Conservation (phyloP, 2,888 invertebrate genomes). For the Cremastinae sp. region DNA sequence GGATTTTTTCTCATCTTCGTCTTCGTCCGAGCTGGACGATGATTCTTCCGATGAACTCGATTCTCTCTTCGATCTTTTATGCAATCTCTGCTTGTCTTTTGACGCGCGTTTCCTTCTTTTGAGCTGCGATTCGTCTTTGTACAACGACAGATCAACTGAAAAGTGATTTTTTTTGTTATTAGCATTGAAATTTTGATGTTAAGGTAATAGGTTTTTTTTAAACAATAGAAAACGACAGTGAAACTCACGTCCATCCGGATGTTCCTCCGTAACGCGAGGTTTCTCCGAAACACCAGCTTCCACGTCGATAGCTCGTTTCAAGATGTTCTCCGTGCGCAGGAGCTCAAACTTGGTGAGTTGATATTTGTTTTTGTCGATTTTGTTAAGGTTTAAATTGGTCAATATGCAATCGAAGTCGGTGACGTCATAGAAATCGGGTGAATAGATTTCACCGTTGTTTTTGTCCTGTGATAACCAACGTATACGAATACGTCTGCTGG, state of each 20-base stretch:
- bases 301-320: constrained; percentile 90
- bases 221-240: constrained; percentile 24
- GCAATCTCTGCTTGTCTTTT: constrained; percentile 77
- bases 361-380: constrained; percentile 87
- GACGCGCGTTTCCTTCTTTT: constrained; percentile 82
- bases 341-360: constrained; percentile 88
- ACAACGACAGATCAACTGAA: constrained; percentile 91
- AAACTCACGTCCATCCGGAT: constrained; percentile 91
- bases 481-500: constrained; percentile 91
- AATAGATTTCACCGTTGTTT: constrained; percentile 87
- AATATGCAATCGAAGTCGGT: constrained; percentile 95
- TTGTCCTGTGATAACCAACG: constrained; percentile 93
- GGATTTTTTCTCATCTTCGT: constrained; percentile 65
- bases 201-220: background rate
- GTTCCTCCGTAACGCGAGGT: constrained; percentile 87
- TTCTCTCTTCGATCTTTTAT: constrained; percentile 71
- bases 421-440: constrained; percentile 93
- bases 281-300: constrained; percentile 87
- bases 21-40: constrained; percentile 66
- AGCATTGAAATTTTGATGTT: constrained; percentile 9
- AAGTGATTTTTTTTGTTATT: constrained; percentile 25
- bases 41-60: constrained; percentile 71
- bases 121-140: constrained; percentile 91
- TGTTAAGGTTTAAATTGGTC: constrained; percentile 90
- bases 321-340: constrained; percentile 89